Evolutionary conservation across 2,797 vertebrate genomes (phyloP).

Genomic region (Pseudomugil tenellus): DNA sequence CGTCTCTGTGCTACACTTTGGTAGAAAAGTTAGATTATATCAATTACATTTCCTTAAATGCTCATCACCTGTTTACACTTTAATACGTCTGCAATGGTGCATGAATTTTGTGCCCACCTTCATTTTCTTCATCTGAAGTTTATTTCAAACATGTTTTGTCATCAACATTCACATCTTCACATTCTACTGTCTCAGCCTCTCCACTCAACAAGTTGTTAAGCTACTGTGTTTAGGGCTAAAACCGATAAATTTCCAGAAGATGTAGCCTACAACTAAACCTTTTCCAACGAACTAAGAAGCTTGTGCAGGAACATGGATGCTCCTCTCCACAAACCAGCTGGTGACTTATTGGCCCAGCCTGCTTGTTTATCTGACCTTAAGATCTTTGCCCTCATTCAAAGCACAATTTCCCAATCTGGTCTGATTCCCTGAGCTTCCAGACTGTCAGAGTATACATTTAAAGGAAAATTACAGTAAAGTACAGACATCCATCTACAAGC

Average conservation of each 20-base stretch:
- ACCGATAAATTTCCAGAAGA: slow-evolving; percentile 6
- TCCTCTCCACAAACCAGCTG: slow-evolving; percentile 6
- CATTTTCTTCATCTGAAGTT: slow-evolving; percentile 1
- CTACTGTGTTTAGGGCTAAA: neutral
- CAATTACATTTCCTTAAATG: neutral
- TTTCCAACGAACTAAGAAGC: slow-evolving; percentile 9
- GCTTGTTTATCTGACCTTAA: slow-evolving; percentile 32
- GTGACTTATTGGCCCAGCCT: slow-evolving; percentile 26
- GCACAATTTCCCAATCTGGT: slow-evolving; percentile 1
- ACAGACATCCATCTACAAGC: slow-evolving; percentile 44
- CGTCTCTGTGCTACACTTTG: too few relatives aligned
- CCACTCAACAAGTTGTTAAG: neutral
- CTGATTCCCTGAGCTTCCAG: neutral
- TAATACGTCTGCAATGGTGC: too few relatives aligned
- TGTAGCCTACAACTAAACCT: slow-evolving; percentile 1
- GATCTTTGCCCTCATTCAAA: slow-evolving; percentile 4
- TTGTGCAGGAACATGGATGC: neutral
- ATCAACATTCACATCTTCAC: too few relatives aligned
- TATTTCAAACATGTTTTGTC: too few relatives aligned
- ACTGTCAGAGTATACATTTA: slow-evolving; percentile 39
- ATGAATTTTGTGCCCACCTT: neutral
- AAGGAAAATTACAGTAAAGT: slow-evolving; percentile 36
- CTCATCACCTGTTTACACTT: neutral
- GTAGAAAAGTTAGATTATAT: neutral
- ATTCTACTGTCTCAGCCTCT: slow-evolving; percentile 6